Base-by-base conservation (phyloP, 2,888 invertebrate genomes). In the Athrips mouffetella region DNA sequence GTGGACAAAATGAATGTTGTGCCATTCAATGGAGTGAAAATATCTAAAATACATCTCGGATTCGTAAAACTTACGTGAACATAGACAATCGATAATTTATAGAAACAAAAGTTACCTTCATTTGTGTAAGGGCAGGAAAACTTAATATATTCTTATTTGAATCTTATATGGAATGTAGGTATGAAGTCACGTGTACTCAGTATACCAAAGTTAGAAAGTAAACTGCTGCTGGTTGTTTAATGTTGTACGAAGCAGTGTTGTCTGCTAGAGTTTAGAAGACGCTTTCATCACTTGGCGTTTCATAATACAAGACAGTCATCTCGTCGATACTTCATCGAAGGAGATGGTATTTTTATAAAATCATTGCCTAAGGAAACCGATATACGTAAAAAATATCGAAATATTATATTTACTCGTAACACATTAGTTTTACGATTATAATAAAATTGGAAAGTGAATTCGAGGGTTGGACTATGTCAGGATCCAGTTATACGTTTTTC, bases 161-260 rank as follows among this genome's bases (percentile, higher is more conserved):
- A 64, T 69, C 74, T 70, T 75, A 75, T 40, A 52, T 65, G 73
- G 75, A 75, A 70, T 63, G 71, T 74, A 72, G 67, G 67, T 73
- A 68, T 64, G 70, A 66, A 62, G 67, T 75, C 67, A 73, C 70
- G 70, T 76, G 76, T 80, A 80, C 79, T 81, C 80, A 80, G 87
- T 86, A 89, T 89, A 89, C 89, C 89, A 89, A 89, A 89, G 89
- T 80, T 89, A 89, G 87, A 65, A 73, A 73, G 76, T 86, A 85
- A 80, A 82, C 77, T 74, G 70, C 77, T 74, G 70, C 70, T 71
- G 77, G 73, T 70, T 70, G 69, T 72, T 67, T 62, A 67, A 61
- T 73, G 67, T 74, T 25, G 21, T 37, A 42, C 25, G 10, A 47
- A 44, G 47, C 46, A 46, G 39, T 47, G 21, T 23, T 42, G 27